Conservation (phyloP, 2,113 vertebrate species). For the Eubucco bourcierii region DNA sequence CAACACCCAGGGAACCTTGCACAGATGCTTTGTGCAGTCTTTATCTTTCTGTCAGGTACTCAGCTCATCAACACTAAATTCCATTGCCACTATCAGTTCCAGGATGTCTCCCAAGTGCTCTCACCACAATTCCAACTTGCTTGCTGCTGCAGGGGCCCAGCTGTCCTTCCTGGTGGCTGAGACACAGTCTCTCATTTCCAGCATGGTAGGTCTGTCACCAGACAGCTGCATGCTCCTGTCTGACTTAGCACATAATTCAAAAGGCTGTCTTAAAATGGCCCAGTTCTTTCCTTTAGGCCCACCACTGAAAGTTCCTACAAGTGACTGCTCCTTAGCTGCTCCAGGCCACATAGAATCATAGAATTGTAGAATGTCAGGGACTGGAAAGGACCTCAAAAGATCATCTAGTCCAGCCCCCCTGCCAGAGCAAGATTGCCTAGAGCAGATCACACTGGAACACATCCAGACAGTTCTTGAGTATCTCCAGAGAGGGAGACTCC, state of each 20-base stretch:
- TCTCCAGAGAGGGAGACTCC: too few species aligned
- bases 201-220: accelerated
- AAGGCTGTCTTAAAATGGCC: not conserved
- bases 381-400: too few species aligned
- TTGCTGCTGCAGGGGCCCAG: not conserved
- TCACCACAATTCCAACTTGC: not conserved
- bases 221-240: not conserved
- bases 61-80: not conserved
- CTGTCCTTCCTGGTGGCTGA: not conserved
- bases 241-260: not conserved
- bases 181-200: not conserved
- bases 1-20: not conserved
- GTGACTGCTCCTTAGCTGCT: not conserved
- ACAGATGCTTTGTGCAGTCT: not conserved
- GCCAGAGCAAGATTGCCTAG: too few species aligned
- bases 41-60: not conserved
- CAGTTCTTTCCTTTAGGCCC: not conserved
- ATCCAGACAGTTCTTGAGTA: too few species aligned
- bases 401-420: too few species aligned
- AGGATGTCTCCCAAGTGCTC: accelerated
- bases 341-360: not conserved
- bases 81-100: not conserved
- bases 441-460: too few species aligned
- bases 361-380: too few species aligned
- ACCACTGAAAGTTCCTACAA: not conserved